These are phyloP conservation scores for Philereme transversata DNA, from an alignment of 2,888 invertebrate species.

Conservation along the genomic window DNA sequence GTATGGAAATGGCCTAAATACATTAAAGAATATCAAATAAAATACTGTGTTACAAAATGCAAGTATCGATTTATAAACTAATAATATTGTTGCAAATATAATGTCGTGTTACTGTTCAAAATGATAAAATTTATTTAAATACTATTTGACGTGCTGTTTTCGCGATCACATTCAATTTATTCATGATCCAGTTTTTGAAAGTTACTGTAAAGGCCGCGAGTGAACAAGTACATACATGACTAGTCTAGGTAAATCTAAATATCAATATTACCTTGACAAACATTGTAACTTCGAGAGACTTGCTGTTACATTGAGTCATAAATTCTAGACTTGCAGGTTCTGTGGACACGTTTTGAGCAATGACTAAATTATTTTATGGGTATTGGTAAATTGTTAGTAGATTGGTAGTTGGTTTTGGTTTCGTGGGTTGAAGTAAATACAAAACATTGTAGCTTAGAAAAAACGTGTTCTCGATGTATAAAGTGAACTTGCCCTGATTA, in stretches of 20 bases:
- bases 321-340: not conserved
- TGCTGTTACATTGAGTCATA: conserved; percentile 8
- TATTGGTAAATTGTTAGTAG: too few relatives aligned
- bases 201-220: conserved; percentile 43
- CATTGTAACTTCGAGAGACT: conserved; percentile 11
- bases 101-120: conserved; percentile 10
- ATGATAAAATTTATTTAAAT: conserved; percentile 33
- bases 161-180: conserved; percentile 30
- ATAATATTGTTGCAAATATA: too few relatives aligned
- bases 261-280: conserved; percentile 31
- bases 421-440: too few relatives aligned
- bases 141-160: conserved; percentile 38
- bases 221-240: conserved; percentile 14
- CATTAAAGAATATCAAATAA: too few relatives aligned
- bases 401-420: too few relatives aligned
- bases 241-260: conserved; percentile 20
- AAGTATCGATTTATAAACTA: too few relatives aligned
- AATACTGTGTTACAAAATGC: too few relatives aligned
- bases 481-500: too few relatives aligned
- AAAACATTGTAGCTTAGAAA: too few relatives aligned
- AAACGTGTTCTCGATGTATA: too few relatives aligned
- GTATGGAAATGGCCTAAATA: too few relatives aligned
- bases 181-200: conserved; percentile 47
- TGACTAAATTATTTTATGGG: not conserved
- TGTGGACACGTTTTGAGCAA: not conserved